Percentiles rank a stretch among this genome's conserved stretches.
Evolutionary conservation across 2,888 invertebrate genomes (phyloP).

Genomic region (Strigamia transsilvanica): DNA sequence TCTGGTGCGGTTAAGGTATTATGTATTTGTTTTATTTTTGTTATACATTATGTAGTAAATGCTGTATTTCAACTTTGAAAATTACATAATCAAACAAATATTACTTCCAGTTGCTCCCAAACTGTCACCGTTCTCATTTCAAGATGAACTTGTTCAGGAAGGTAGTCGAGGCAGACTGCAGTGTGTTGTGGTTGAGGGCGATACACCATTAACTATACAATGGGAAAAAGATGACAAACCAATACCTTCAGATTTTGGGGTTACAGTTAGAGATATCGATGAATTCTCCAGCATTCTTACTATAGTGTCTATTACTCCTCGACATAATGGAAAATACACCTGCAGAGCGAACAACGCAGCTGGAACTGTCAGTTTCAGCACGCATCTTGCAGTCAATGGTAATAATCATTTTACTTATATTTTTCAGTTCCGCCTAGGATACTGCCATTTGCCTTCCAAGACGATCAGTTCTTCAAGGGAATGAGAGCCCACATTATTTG

Average conservation of each 20-base stretch:
- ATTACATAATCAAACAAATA: background rate
- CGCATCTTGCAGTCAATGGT: conserved; percentile 23
- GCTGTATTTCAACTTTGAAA: too few relatives aligned
- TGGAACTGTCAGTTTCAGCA: conserved; percentile 60
- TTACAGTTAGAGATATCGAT: conserved; percentile 61
- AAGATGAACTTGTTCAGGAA: conserved; percentile 44
- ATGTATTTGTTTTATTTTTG: too few relatives aligned
- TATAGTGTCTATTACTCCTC: conserved; percentile 67
- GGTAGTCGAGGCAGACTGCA: conserved; percentile 41
- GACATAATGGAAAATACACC: conserved; percentile 65
- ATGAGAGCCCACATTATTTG: conserved; percentile 78
- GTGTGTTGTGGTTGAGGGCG: conserved; percentile 41
- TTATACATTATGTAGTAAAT: too few relatives aligned
- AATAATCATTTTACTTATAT: conserved; percentile 40
- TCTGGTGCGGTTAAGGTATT: too few relatives aligned
- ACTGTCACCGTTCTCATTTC: conserved; percentile 34
- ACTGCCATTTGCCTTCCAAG: conserved; percentile 78
- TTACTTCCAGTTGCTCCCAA: conserved; percentile 48
- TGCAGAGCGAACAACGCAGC: conserved; percentile 63
- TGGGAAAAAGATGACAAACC: conserved; percentile 28
- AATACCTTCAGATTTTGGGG: conserved; percentile 57
- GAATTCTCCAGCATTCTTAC: conserved; percentile 64
- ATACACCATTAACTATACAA: background rate
- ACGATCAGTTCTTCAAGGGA: conserved; percentile 74
- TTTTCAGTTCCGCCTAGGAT: conserved; percentile 77